Percentiles rank a stretch among this genome's conserved stretches.
phyloP scores from a whole-genome alignment of 2,888 invertebrate species.

The Macrophya annulata region DNA sequence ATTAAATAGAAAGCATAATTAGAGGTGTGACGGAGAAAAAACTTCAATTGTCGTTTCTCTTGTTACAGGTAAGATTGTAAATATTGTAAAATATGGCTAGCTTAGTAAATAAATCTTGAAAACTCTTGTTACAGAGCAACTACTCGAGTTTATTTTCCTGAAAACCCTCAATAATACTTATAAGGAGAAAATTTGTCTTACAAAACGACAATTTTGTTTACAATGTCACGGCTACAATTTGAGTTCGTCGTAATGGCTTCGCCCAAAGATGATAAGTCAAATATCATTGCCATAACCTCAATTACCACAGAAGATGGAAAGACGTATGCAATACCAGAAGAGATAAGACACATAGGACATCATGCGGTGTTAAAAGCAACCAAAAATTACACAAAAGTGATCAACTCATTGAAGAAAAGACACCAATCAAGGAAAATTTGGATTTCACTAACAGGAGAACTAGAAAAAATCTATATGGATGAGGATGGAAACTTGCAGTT shows the following conservation, averaged over 20 bases:
- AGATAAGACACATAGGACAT: neutral
- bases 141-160: neutral
- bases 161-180: too few species aligned
- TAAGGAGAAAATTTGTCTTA: neutral
- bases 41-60: conserved; percentile 23
- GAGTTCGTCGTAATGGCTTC: neutral
- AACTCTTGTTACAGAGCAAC: conserved; percentile 19
- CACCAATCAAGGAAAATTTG: neutral
- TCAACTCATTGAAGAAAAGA: neutral
- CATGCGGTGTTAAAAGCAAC: neutral
- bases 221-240: neutral
- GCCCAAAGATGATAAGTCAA: neutral
- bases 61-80: conserved; percentile 21
- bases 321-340: neutral
- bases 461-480: neutral
- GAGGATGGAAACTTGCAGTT: neutral
- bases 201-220: neutral
- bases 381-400: neutral
- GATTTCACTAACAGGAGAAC: neutral
- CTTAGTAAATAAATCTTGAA: neutral
- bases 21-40: conserved; percentile 11
- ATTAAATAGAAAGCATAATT: neutral
- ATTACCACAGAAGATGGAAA: neutral
- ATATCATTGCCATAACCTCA: neutral
- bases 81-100: neutral